Evolutionary conservation across 2,888 invertebrate genomes (phyloP).

Genomic region (Leptura quadrifasciata): DNA sequence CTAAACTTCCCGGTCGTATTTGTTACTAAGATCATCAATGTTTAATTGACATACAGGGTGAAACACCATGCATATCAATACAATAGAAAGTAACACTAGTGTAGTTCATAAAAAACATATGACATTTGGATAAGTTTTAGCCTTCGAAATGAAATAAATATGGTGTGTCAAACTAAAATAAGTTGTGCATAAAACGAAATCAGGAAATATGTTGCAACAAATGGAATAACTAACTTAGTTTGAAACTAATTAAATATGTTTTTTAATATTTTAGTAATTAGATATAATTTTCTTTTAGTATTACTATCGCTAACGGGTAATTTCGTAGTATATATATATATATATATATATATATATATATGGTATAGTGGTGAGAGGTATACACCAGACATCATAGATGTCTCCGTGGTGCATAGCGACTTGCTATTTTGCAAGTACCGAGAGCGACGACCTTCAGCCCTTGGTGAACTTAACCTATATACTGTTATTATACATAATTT

Average conservation of each 20-base stretch:
- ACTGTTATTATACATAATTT: no score
- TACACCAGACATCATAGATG: no score
- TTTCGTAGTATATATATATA: no score
- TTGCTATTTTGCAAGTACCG: no score
- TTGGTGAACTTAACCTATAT: no score
- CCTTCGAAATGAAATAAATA: background rate
- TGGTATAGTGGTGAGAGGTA: no score
- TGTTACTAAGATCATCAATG: constrained; percentile 4
- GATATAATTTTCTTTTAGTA: no score
- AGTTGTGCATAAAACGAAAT: background rate
- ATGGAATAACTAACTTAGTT: background rate
- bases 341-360: no score
- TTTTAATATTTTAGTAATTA: background rate
- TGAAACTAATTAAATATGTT: background rate
- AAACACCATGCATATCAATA: background rate
- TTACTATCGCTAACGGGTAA: no score
- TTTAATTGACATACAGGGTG: background rate
- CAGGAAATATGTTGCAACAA: background rate
- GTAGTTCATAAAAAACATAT: background rate
- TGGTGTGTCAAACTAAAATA: background rate
- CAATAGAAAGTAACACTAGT: background rate
- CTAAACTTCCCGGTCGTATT: constrained; percentile 52
- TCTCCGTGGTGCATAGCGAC: no score
- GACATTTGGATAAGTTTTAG: background rate
- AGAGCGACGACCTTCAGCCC: no score